These are phyloP conservation scores for Drosophila watanabei DNA, from an alignment of 1,140 invertebrate species.

Conservation along the genomic window DNA sequence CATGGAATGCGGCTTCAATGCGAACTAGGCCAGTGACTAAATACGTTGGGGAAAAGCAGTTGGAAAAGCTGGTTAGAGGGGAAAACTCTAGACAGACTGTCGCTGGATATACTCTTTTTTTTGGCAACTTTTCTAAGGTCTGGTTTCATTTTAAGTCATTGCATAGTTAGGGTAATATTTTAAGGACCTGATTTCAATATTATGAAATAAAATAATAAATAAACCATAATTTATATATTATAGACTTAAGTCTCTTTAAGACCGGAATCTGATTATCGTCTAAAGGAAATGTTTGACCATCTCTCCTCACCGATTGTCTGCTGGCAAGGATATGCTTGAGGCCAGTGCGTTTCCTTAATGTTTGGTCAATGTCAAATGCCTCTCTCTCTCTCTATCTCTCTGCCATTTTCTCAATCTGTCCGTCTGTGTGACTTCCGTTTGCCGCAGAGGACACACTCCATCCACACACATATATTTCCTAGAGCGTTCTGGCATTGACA, in stretches of 20 bases:
- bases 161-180: constrained; percentile 29
- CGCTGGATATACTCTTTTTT: constrained; percentile 23
- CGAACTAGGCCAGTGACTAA: constrained; percentile 68
- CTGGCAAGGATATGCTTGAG: constrained; percentile 63
- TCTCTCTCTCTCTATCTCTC: constrained; percentile 17
- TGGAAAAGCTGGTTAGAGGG: background rate
- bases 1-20: constrained; percentile 68
- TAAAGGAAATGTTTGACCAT: constrained; percentile 44
- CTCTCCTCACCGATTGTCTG: constrained; percentile 16
- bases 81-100: constrained; percentile 22
- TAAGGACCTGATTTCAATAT: no score
- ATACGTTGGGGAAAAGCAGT: constrained; percentile 6
- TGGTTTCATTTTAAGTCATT: constrained; percentile 26
- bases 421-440: constrained; percentile 62
- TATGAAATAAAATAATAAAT: background rate
- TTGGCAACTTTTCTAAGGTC: constrained; percentile 33
- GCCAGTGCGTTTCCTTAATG: constrained; percentile 71
- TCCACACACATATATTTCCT: background rate
- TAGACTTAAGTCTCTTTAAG: no score
- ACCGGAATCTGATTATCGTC: background rate
- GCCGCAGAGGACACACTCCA: constrained; percentile 28
- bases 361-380: constrained; percentile 71
- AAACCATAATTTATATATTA: background rate
- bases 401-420: constrained; percentile 13
- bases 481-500: constrained; percentile 68